A percentile compares a stretch with the other conserved stretches of the same genome.
Evolutionary conservation across 2,113 vertebrate species (phyloP).

Genomic region (Taurulus bubalis): DNA sequence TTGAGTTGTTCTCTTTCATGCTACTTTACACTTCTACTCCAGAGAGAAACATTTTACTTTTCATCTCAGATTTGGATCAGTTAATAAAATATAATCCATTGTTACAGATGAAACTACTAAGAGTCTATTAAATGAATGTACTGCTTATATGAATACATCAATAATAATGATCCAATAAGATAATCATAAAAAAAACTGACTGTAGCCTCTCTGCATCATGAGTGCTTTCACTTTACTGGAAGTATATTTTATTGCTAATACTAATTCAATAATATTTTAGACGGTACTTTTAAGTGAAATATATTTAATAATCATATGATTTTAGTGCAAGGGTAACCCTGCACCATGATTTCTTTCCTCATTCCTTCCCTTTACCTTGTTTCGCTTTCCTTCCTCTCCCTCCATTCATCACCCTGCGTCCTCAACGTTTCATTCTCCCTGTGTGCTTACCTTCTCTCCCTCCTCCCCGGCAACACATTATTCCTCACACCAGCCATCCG

Average conservation of each 20-base stretch:
- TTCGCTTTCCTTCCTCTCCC: constrained; percentile 29
- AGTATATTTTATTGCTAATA: not conserved
- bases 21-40: not conserved
- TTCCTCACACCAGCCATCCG: constrained; percentile 47
- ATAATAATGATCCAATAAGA: too few species aligned
- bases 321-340: not conserved
- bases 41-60: not conserved
- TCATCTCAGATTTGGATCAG: not conserved
- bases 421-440: constrained; percentile 42
- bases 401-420: constrained; percentile 55
- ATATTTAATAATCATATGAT: constrained; percentile 1
- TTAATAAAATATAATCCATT: not conserved
- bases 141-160: too few species aligned
- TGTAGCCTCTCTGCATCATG: not conserved
- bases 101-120: too few species aligned
- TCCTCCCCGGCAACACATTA: constrained; percentile 52
- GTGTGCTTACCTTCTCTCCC: constrained; percentile 48
- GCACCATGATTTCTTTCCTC: constrained; percentile 40
- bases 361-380: constrained; percentile 31
- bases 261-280: not conserved
- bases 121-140: too few species aligned
- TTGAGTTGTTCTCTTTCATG: not conserved
- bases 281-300: not conserved
- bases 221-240: not conserved
- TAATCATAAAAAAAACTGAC: not conserved